phyloP scores from a whole-genome alignment of 2,888 invertebrate genomes.

The Morpho achilles region DNA sequence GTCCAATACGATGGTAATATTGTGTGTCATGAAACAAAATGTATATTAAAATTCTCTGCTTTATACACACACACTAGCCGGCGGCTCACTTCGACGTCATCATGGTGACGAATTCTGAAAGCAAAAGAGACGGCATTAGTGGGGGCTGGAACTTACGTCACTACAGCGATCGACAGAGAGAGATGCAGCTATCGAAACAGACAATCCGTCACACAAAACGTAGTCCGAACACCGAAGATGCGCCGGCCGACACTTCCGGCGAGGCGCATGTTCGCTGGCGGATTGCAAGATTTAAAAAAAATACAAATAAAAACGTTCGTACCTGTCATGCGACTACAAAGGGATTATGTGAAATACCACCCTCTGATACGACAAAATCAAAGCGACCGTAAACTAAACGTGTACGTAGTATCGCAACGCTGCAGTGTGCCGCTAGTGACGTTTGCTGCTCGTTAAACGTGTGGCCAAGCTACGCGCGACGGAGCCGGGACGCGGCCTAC shows the following conservation, averaged over 20 bases:
- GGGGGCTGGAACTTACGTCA: slow-evolving; percentile 27
- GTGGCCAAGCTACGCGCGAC: slow-evolving; percentile 28
- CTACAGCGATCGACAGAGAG: slow-evolving; percentile 56
- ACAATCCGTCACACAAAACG: slow-evolving; percentile 51
- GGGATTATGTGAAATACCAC: slow-evolving; percentile 67
- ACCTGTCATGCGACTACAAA: slow-evolving; percentile 69
- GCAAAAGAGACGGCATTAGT: slow-evolving; percentile 42
- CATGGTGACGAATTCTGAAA: slow-evolving; percentile 98
- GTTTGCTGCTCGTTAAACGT: slow-evolving; percentile 62
- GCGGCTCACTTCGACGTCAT: slow-evolving; percentile 98
- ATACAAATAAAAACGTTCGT: slow-evolving; percentile 40
- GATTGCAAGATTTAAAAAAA: slow-evolving; percentile 27
- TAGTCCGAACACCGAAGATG: slow-evolving; percentile 35
- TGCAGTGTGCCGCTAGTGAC: slow-evolving; percentile 10
- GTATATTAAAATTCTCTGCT: slow-evolving; percentile 82
- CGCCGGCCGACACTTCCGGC: slow-evolving; percentile 5
- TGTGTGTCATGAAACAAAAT: slow-evolving; percentile 81
- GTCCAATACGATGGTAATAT: slow-evolving; percentile 80
- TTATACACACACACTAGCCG: slow-evolving; percentile 81
- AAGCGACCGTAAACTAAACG: slow-evolving; percentile 2
- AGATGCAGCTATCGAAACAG: slow-evolving; percentile 59
- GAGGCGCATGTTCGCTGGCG: slow-evolving; percentile 44
- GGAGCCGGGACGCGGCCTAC: slow-evolving; percentile 27
- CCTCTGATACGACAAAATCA: slow-evolving; percentile 41
- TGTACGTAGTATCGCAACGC: background rate